phyloP scores from a whole-genome alignment of 2,113 vertebrate genomes.

The Cavia aperea region DNA sequence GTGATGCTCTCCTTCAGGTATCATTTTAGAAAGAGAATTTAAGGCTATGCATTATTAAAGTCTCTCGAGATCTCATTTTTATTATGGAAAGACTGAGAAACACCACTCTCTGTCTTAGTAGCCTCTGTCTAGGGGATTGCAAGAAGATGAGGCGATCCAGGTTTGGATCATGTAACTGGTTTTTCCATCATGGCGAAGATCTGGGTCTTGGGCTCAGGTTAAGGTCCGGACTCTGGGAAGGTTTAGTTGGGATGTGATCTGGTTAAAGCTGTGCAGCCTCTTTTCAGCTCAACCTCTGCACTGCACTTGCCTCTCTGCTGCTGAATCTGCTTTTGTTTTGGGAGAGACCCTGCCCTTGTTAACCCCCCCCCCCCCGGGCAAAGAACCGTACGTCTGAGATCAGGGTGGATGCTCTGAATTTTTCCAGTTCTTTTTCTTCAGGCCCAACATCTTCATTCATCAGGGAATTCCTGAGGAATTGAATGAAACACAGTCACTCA shows the following conservation, averaged over 20 bases:
- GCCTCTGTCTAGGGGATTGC: not conserved
- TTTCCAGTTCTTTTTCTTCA: slow-evolving; percentile 30
- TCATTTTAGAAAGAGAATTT: slow-evolving; percentile 19
- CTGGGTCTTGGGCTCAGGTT: not conserved
- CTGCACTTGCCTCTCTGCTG: not conserved
- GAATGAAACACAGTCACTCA: slow-evolving; percentile 5
- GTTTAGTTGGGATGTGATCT: not conserved
- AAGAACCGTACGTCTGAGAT: slow-evolving; percentile 19
- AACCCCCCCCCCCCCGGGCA: not conserved
- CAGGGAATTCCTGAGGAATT: slow-evolving; percentile 35
- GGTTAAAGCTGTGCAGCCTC: not conserved
- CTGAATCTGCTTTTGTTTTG: not conserved
- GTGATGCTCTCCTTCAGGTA: not conserved
- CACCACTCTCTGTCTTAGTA: not conserved
- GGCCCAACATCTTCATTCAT: not conserved
- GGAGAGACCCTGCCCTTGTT: not conserved
- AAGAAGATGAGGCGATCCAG: not conserved
- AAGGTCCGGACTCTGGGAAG: not conserved
- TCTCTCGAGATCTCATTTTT: not conserved
- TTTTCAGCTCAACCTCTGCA: fast-evolving
- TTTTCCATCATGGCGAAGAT: not conserved
- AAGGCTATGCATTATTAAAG: not conserved
- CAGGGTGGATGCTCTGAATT: not conserved
- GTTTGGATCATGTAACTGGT: not conserved
- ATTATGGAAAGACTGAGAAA: not conserved